phyloP scores from a whole-genome alignment of 2,797 vertebrate species.

The Gallinago solitaria region DNA sequence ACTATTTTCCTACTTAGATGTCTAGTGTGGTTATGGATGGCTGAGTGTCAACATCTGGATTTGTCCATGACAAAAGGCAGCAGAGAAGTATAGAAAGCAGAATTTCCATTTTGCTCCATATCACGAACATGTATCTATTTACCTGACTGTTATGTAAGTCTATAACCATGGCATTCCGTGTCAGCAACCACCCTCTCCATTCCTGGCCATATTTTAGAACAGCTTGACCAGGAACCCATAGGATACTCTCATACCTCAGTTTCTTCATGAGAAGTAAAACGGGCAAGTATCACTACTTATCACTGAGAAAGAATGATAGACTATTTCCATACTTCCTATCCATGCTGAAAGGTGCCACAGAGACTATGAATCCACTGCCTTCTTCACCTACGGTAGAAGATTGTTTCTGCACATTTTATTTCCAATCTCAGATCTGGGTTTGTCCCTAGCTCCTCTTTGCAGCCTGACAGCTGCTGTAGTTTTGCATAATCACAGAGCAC shows the following conservation, averaged over 20 bases:
- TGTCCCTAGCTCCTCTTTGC: neutral
- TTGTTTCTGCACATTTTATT: neutral
- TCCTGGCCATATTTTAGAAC: neutral
- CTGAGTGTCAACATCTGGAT: neutral
- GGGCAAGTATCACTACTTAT: neutral
- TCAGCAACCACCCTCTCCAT: neutral
- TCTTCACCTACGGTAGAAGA: neutral
- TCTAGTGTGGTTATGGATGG: neutral
- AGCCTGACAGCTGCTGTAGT: neutral
- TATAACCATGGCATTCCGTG: neutral
- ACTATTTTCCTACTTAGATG: neutral
- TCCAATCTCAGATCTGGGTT: neutral
- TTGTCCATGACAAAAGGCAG: neutral
- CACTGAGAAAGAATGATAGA: neutral
- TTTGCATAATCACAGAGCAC: neutral
- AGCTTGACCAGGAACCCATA: neutral
- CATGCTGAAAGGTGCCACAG: neutral
- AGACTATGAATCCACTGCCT: neutral
- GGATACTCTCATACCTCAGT: neutral
- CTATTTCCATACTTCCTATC: neutral
- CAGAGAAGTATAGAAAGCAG: neutral
- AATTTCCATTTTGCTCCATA: neutral
- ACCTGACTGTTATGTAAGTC: fast-evolving
- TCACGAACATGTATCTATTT: neutral
- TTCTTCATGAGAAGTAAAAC: neutral